phyloP scores from a whole-genome alignment of 2,113 vertebrate genomes.

The Pterophyllum scalare region DNA sequence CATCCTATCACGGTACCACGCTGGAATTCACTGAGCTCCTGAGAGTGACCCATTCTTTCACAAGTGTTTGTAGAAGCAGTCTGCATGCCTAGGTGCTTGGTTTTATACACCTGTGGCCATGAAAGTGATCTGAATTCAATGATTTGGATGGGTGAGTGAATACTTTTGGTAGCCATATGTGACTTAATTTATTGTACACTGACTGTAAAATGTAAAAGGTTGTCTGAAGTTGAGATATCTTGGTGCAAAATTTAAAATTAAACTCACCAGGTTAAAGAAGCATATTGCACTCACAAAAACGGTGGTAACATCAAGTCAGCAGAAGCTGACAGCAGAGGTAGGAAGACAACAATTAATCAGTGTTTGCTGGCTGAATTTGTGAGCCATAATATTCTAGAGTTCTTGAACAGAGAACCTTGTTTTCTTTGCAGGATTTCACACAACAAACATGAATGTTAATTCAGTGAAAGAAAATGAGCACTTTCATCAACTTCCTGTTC shows the following conservation, averaged over 20 bases:
- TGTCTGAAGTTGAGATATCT: neutral
- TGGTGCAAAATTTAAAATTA: neutral
- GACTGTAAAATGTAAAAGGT: neutral
- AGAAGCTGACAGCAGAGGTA: neutral
- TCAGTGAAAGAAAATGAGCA: conserved; percentile 16
- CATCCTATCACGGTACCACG: too few species aligned
- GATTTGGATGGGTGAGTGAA: too few species aligned
- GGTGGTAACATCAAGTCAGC: neutral
- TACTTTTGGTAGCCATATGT: neutral
- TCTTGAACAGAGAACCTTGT: neutral
- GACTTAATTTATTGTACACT: neutral
- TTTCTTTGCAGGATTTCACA: conserved; percentile 20
- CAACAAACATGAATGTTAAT: conserved; percentile 24
- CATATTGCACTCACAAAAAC: neutral
- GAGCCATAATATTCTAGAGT: neutral
- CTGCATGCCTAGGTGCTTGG: too few species aligned
- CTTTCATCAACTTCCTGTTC: conserved; percentile 46
- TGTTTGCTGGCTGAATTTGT: neutral
- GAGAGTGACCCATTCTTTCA: too few species aligned
- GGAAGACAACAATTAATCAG: neutral
- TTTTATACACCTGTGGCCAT: too few species aligned
- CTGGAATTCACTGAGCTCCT: too few species aligned
- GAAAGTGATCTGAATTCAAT: too few species aligned
- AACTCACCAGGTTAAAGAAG: neutral
- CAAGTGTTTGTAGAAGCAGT: too few species aligned